Base-by-base conservation (phyloP, 2,113 vertebrate species). In the Atrichornis clamosus region DNA sequence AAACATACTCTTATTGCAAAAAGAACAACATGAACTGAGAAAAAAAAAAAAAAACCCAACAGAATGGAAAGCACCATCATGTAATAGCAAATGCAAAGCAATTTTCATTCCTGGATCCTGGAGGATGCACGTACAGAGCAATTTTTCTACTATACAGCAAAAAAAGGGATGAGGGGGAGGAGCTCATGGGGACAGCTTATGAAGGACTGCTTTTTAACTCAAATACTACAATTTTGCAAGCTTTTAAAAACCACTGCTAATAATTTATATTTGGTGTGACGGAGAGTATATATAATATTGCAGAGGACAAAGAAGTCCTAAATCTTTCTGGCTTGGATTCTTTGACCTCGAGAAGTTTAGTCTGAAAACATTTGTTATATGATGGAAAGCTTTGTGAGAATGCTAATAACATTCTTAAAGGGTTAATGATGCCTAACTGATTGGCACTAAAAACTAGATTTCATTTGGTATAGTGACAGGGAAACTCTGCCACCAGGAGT, bases 341-440 rank as follows among this genome's bases (percentile, higher is more conserved):
- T 94, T 95, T 91, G 84, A 93, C 95, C 95, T 96, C 93, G 0
- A 92, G 53, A 94, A 96, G 75, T 90, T 93, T 93, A 90, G 79
- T 63, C 68, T 92, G 64, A 94, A 95, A 95, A 93, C 81, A 91
- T 92, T 95, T 84, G 73, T 75, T 92, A 92, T 74, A 87, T 58
- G 88, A 95, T 85, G 76, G 90, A 95, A 92, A 94, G 77, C 93
- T 84, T 49, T 72, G 60, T 50, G 87, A 89, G 79, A 97, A 95
- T 80, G 75, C 70, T 94, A 95, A 94, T 91, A 94, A 81, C 32
- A 47, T 93, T 85, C 94, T 80, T 90, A 94, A 95, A 97, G 87
- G 60, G 67, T 96, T 97, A 97, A 96, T 68, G 95, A 91, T 68
- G 94, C 65, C 70, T 30, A 76, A 87, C 84, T 96, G 97, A 97